Conservation (phyloP, 2,888 invertebrate species). For the Agonopterix subpropinquella region DNA sequence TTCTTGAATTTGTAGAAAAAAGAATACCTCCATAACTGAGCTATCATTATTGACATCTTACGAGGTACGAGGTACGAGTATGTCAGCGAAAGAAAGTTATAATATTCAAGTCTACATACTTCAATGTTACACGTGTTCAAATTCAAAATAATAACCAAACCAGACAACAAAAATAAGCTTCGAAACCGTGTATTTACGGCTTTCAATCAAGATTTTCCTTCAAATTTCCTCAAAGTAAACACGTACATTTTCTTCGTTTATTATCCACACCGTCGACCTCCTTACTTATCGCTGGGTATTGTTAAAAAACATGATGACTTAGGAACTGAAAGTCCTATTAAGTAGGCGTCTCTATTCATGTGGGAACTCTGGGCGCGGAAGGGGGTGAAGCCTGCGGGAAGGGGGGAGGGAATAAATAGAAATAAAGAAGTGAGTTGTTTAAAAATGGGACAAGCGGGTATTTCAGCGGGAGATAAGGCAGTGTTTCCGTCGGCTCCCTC, state of each 20-base stretch:
- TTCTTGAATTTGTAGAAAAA: background rate
- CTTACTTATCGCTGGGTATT: constrained; percentile 65
- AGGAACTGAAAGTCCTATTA: constrained; percentile 74
- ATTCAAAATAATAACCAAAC: constrained; percentile 19
- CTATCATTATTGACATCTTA: no score
- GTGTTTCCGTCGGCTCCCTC: constrained; percentile 65
- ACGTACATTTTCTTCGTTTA: constrained; percentile 65
- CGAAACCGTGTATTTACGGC: constrained; percentile 49
- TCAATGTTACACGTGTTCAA: background rate
- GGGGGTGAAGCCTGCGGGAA: constrained; percentile 27
- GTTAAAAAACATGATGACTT: constrained; percentile 73
- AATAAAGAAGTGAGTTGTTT: constrained; percentile 74
- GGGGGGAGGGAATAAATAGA: constrained; percentile 55
- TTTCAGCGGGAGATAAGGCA: constrained; percentile 67
- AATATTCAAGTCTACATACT: background rate
- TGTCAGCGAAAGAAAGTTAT: background rate
- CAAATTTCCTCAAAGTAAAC: constrained; percentile 48
- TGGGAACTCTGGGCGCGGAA: constrained; percentile 54
- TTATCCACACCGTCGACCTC: constrained; percentile 62
- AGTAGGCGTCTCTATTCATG: constrained; percentile 71
- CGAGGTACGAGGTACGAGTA: no score
- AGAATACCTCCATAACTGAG: background rate
- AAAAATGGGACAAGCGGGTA: constrained; percentile 74
- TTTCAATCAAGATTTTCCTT: constrained; percentile 56
- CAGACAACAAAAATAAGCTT: constrained; percentile 32